phyloP scores from a whole-genome alignment of 2,797 vertebrate genomes.

The Galaxias olidus region DNA sequence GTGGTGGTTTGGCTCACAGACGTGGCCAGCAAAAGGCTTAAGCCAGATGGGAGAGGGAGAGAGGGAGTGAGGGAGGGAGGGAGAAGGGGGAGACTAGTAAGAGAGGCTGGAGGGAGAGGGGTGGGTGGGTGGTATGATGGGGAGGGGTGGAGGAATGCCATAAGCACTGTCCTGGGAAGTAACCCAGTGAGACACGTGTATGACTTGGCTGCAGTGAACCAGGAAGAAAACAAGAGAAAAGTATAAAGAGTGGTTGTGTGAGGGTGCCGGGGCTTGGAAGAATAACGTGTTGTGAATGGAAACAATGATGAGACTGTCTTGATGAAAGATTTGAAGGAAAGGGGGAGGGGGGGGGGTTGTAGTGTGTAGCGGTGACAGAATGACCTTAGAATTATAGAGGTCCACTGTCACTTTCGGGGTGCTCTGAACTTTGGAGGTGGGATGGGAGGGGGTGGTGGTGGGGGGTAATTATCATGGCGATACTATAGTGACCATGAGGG shows the following conservation, averaged over 20 bases:
- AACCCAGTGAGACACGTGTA: neutral
- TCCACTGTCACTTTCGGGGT: too few species aligned
- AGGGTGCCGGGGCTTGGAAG: neutral
- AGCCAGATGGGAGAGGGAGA: neutral
- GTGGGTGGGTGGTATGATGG: too few species aligned
- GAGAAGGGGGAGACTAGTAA: too few species aligned
- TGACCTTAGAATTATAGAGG: too few species aligned
- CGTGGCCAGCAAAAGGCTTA: conserved; percentile 12
- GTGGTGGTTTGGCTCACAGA: conserved; percentile 25
- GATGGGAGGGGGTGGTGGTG: too few species aligned
- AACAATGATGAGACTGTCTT: neutral
- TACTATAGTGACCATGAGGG: too few species aligned
- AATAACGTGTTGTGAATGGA: neutral
- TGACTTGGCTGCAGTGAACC: too few species aligned
- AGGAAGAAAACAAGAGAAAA: neutral
- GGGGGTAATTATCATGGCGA: too few species aligned
- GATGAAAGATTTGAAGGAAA: neutral
- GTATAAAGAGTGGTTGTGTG: neutral
- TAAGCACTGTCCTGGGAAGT: conserved; percentile 20
- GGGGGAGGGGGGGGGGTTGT: neutral
- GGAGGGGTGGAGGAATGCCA: conserved; percentile 13
- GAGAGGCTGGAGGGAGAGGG: too few species aligned
- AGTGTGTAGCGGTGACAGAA: too few species aligned
- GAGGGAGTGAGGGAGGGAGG: too few species aligned
- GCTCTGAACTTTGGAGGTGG: too few species aligned